phyloP scores from a whole-genome alignment of 2,888 invertebrate genomes.

The Dysmachus trigonus region DNA sequence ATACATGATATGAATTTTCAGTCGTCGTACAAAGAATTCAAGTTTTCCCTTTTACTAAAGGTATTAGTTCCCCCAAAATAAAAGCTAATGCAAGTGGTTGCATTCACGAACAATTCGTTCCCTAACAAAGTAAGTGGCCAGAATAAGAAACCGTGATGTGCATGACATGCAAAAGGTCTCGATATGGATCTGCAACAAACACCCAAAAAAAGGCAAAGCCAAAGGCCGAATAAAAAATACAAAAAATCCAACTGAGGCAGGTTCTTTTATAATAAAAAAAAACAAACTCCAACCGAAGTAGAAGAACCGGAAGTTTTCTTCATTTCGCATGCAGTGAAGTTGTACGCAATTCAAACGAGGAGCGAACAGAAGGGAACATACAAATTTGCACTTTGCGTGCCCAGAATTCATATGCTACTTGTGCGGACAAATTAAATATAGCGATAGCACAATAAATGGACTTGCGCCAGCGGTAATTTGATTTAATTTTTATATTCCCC shows the following conservation, averaged over 20 bases:
- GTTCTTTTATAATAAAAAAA: neutral
- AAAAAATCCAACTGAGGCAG: neutral
- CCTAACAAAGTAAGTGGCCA: neutral
- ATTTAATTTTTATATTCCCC: slow-evolving; percentile 24
- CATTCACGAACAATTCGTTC: neutral
- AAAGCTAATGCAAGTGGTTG: neutral
- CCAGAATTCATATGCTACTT: slow-evolving; percentile 31
- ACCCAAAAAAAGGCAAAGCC: neutral
- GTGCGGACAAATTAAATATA: slow-evolving; percentile 29
- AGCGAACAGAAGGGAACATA: neutral
- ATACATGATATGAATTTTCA: neutral
- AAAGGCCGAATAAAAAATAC: neutral
- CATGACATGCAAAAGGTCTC: slow-evolving; percentile 13
- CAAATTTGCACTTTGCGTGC: slow-evolving; percentile 40
- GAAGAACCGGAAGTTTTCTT: slow-evolving; percentile 41
- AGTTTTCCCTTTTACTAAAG: neutral
- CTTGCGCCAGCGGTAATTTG: slow-evolving; percentile 16
- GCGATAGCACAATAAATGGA: slow-evolving; percentile 30
- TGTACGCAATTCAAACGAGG: slow-evolving; percentile 35
- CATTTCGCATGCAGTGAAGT: slow-evolving; percentile 39
- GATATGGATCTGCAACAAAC: slow-evolving; percentile 14
- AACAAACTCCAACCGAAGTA: neutral
- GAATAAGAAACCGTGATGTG: neutral
- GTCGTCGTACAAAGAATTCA: neutral
- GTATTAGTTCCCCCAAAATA: neutral